Evolutionary conservation across 2,797 vertebrate genomes (phyloP).

Genomic region (Chiroxiphia lanceolata): DNA sequence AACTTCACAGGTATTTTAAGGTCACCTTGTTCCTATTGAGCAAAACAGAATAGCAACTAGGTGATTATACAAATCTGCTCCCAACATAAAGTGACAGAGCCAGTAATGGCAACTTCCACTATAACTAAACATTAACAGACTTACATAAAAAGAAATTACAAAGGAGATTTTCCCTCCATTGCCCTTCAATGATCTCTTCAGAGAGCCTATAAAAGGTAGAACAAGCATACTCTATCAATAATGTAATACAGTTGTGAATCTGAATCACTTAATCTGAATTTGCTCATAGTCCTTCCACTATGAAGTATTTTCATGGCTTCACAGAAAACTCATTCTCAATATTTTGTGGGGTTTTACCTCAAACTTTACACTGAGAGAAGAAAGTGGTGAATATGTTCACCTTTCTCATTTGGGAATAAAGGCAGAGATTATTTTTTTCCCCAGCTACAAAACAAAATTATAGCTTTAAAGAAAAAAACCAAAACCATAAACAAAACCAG

Average conservation of each 20-base stretch:
- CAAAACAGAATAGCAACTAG: not conserved
- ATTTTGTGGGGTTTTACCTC: not conserved
- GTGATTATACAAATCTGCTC: not conserved
- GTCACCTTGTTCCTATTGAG: not conserved
- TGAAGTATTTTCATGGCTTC: not conserved
- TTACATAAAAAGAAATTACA: not conserved
- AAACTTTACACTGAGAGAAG: not conserved
- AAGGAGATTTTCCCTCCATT: not conserved
- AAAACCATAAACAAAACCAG: not conserved
- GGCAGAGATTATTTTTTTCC: not conserved
- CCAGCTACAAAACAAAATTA: not conserved
- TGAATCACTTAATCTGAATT: not conserved
- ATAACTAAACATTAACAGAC: not conserved
- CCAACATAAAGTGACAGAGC: not conserved
- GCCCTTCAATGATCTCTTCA: not conserved
- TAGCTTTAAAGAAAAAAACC: not conserved
- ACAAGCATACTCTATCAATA: not conserved
- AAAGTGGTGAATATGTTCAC: not conserved
- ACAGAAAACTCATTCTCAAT: not conserved
- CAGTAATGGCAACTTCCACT: not conserved
- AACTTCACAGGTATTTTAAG: not conserved
- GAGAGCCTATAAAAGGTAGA: not conserved
- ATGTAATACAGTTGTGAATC: not conserved
- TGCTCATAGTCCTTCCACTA: not conserved
- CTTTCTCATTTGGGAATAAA: not conserved